Base-by-base conservation (phyloP, 1,140 invertebrate genomes). In the Drosophila arawakana region DNA sequence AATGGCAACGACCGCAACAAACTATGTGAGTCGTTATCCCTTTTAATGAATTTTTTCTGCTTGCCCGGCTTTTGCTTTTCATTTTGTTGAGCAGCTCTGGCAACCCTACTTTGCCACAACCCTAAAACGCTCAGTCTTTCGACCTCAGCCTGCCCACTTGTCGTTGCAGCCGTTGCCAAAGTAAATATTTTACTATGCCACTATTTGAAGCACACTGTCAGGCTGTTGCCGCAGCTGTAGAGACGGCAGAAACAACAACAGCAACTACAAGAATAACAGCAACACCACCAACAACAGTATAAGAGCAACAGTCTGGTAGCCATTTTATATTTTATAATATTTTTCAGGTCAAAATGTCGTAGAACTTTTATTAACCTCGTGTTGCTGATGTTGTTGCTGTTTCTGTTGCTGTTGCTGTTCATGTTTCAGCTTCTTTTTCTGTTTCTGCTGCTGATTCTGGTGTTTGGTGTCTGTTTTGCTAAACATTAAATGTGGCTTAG, bases 271-370 rank as follows among this genome's bases (percentile, higher is more conserved):
- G 15, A 15, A 15, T 15, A 46, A 2, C 15, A 49, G 37, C 57
- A 76, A 39, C 65, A 65, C 50, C 35, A 61, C 34, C 43, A 61
- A 57, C 37, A 47, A 41, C 37, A 43, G 57, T 50, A 68, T 7
- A 15, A 47, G 13, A 81, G 82, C 82, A 85, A 85, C 82, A 85
- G 82, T 57, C 81, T 68, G 81, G 75, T 71, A 65, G 78, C 82
- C 80, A 78, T 89, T 88, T 88, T 89, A 88, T 88, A 88, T 88
- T 88, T 88, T 78, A 85, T 70, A 88, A 89, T 86, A 88, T 61
- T 89, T 88, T 88, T 74, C 71, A 88, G 84, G 84, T 88, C 84
- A 88, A 80, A 83, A 80, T 86, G 84, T 88, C 84, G 84, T 80
- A 88, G 80, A 89, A 83, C 84, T 88, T 88, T 80, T 88, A 88